These are phyloP conservation scores for Drosophila ficusphila DNA, from an alignment of 1,140 invertebrate species.

Conservation along the genomic window DNA sequence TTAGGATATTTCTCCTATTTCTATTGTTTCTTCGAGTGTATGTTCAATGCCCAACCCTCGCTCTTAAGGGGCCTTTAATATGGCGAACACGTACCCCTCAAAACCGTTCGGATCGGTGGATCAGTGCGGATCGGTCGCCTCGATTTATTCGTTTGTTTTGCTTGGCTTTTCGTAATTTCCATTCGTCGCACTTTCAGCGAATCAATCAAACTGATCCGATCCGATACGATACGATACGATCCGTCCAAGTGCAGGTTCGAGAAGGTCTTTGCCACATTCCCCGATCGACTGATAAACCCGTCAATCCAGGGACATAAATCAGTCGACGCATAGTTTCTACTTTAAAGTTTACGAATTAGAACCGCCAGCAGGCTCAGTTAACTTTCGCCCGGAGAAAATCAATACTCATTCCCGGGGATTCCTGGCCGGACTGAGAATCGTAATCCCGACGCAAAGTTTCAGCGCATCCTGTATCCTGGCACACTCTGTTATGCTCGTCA, in stretches of 20 bases:
- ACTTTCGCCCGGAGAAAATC: constrained; percentile 62
- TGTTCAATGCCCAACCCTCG: constrained; percentile 21
- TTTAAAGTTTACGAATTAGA: constrained; percentile 62
- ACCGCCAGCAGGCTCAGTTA: constrained; percentile 31
- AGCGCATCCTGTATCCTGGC: constrained; percentile 10
- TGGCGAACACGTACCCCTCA: constrained; percentile 46
- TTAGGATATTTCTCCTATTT: no score
- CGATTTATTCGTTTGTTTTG: constrained; percentile 70
- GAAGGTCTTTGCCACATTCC: constrained; percentile 68
- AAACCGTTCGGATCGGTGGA: constrained; percentile 57
- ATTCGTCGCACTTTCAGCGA: constrained; percentile 69
- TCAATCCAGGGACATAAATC: constrained; percentile 67
- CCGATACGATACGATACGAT: constrained; percentile 35
- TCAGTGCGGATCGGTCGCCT: constrained; percentile 22
- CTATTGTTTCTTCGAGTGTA: constrained; percentile 1
- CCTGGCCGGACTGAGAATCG: constrained; percentile 39
- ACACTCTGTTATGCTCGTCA: constrained; percentile 59
- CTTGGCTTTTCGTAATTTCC: constrained; percentile 63
- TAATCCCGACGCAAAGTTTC: constrained; percentile 57
- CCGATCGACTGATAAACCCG: constrained; percentile 68
- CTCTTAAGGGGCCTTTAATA: constrained; percentile 37
- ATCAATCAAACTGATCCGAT: constrained; percentile 53
- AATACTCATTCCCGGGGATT: constrained; percentile 44
- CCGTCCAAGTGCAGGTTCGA: constrained; percentile 14
- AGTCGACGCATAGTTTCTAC: constrained; percentile 39